Evolutionary conservation across 1,140 invertebrate species (phyloP), one percentile per base, ranked within the genome.

Genomic region (Drosophila mauritiana): DNA sequence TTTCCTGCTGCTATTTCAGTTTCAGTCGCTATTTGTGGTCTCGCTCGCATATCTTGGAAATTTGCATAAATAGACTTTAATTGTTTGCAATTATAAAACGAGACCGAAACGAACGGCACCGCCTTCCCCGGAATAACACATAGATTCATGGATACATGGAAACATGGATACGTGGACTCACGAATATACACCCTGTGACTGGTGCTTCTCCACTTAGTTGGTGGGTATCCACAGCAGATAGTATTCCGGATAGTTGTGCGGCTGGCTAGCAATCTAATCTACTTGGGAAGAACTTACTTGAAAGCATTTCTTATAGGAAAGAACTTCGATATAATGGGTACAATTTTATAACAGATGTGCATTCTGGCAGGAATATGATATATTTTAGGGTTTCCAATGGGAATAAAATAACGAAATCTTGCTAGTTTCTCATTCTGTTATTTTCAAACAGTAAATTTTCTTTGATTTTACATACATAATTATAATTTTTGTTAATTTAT

Each of bases 1-100:
- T 58, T 82, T 73, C 67, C 79, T 67, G 64, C 56, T 54, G 43
- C 48, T 37, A 11, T 13, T 63, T 51, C 48, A 36, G 17, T 12
- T 63, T 22, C 63, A 37, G 46, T 45, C 36, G 37, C 27, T 40
- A 36, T 15, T 4, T 10, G 13, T 15, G 25, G 22, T 13, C n/a
- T 25, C 77, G 56, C 59, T 61, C 48, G 83, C 80, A 89, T 88
- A 88, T 88, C 84, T 88, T 88, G 84, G 64, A 84, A 89, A 88
- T 88, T 88, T 88, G 81, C 84, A 89, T 88, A 88, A 88, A 88
- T 88, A 89, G 84, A 88, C 84, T 89, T 88, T 88, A 88, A 88
- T 88, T 88, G 84, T 88, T 88, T 89, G 84, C 84, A 88, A 88
- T 88, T 88, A 88, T 88, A 88, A 88, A 89, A 72, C 80, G 64